Conservation (phyloP, 2,113 vertebrate genomes). For the Ptilorrhoa leucosticta region DNA sequence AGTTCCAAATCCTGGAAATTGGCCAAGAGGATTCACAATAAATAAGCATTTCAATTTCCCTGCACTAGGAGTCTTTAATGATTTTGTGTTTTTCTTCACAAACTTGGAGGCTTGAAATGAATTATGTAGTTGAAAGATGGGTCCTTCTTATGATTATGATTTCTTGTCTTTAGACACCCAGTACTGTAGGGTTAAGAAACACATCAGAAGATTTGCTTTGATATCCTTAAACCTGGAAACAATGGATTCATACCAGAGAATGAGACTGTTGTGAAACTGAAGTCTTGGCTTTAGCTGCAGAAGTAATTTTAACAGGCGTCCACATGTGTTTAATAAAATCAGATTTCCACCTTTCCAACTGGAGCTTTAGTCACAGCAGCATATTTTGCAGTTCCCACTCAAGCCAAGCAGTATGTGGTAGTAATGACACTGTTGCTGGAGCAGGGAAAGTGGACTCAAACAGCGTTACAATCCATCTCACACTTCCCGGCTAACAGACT, state of each 20-base stretch:
- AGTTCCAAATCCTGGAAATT: neutral
- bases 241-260: neutral
- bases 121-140: neutral
- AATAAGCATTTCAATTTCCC: neutral
- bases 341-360: neutral
- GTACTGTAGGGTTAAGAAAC: neutral
- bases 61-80: neutral
- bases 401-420: neutral
- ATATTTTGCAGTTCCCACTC: neutral
- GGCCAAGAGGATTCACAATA: neutral
- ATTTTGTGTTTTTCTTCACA: neutral
- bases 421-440: neutral
- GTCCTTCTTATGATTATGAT: neutral
- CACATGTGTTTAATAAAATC: neutral
- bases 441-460: neutral
- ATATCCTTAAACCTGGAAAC: neutral
- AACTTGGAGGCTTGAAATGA: neutral
- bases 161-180: neutral
- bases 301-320: neutral
- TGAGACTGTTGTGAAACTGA: neutral
- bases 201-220: neutral
- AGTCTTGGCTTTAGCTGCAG: neutral
- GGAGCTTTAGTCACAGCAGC: neutral
- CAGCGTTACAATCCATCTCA: neutral
- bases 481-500: neutral